A percentile compares a stretch with the other conserved stretches of the same genome.
Conservation (phyloP, 2,113 vertebrate genomes). For the Lamprologus tigripictilis region DNA sequence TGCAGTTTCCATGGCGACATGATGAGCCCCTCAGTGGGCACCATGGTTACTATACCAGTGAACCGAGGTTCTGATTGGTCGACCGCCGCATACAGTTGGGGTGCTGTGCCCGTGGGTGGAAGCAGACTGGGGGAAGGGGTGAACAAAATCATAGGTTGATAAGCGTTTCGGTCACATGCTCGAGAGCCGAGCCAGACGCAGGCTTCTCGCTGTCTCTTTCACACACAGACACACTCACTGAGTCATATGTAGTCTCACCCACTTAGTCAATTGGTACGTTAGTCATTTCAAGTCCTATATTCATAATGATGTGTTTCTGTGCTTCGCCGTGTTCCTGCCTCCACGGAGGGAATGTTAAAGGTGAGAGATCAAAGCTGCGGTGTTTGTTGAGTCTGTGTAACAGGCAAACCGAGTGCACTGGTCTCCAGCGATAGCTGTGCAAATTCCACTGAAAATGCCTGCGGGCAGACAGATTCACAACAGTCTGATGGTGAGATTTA, state of each 20-base stretch:
- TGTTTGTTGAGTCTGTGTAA: constrained; percentile 30
- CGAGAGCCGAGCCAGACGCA: constrained; percentile 41
- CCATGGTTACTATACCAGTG: constrained; percentile 74
- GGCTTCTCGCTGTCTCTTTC: constrained; percentile 13
- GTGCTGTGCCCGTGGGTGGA: constrained; percentile 29
- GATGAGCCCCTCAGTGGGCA: constrained; percentile 65
- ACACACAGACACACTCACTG: constrained; percentile 51
- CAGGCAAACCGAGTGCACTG: background rate
- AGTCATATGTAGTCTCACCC: constrained; percentile 65
- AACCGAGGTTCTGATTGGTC: constrained; percentile 53
- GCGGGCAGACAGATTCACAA: background rate
- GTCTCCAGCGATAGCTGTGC: constrained; percentile 33
- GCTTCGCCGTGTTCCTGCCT: background rate
- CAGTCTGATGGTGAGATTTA: background rate
- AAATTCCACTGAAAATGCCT: constrained; percentile 54
- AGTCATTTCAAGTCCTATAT: constrained; percentile 61
- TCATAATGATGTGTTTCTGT: constrained; percentile 31
- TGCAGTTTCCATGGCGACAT: constrained; percentile 87
- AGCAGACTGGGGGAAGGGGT: constrained; percentile 29
- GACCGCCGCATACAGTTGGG: constrained; percentile 44
- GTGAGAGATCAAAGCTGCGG: constrained; percentile 1
- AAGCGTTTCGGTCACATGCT: constrained; percentile 59
- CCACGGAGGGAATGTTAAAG: background rate
- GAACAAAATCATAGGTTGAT: constrained; percentile 53
- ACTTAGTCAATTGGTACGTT: constrained; percentile 53